Percentiles rank a stretch among this genome's conserved stretches.
Conservation (phyloP, 2,113 vertebrate species). For the Todiramphus chloris region DNA sequence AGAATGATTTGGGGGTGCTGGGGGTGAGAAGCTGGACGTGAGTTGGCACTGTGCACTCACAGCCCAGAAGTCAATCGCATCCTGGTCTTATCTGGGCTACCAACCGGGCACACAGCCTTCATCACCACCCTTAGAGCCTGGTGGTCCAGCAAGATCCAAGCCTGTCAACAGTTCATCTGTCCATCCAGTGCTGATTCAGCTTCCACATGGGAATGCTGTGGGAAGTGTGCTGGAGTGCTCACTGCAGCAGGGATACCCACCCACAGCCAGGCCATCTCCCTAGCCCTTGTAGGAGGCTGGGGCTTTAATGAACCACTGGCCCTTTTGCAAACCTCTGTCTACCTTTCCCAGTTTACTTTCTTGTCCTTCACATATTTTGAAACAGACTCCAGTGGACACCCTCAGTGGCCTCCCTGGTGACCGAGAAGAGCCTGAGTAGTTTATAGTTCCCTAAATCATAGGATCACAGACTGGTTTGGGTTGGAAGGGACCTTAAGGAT, state of each 20-base stretch:
- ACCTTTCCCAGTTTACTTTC: background rate
- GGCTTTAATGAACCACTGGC: background rate
- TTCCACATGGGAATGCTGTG: background rate
- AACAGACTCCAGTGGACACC: background rate
- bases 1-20: too few species aligned
- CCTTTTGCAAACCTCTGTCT: background rate
- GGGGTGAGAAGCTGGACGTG: too few species aligned
- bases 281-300: rapidly evolving
- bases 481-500: background rate
- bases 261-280: background rate
- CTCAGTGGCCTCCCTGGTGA: background rate
- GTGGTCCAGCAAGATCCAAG: background rate
- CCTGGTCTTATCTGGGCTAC: background rate
- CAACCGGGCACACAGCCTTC: background rate
- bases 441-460: rapidly evolving
- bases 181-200: background rate
- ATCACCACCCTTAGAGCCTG: background rate
- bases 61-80: too few species aligned
- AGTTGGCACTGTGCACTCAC: too few species aligned
- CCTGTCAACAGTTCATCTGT: background rate
- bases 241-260: background rate
- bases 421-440: background rate
- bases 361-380: rapidly evolving
- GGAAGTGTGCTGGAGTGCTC: background rate
- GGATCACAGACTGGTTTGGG: background rate